Conservation (phyloP, 2,797 vertebrate species). For the Acrossocheilus fasciatus region DNA sequence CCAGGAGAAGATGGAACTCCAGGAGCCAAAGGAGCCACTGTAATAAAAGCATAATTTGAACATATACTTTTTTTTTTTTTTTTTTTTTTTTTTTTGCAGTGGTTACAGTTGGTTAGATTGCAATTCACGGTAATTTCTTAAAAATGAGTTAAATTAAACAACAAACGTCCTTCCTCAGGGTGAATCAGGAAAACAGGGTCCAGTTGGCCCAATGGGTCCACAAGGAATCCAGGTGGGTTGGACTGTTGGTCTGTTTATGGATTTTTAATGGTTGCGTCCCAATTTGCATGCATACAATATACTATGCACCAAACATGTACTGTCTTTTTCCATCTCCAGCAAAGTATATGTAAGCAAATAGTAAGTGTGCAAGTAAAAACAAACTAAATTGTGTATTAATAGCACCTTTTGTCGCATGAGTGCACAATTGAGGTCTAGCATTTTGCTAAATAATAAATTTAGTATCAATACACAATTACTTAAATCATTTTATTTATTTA, state of each 20-base stretch:
- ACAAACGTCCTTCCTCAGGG: slow-evolving; percentile 67
- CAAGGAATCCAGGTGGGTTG: slow-evolving; percentile 75
- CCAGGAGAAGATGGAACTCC: slow-evolving; percentile 74
- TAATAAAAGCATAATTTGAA: slow-evolving; percentile 50
- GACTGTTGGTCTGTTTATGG: not conserved
- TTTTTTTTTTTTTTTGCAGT: not conserved
- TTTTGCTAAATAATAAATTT: no score
- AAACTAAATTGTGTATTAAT: not conserved
- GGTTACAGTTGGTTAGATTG: not conserved
- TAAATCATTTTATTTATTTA: no score
- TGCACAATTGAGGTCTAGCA: no score
- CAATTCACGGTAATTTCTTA: not conserved
- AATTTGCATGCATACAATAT: not conserved
- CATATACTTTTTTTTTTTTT: not conserved
- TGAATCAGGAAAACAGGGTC: slow-evolving; percentile 80
- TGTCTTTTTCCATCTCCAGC: no score
- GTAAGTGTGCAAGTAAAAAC: not conserved
- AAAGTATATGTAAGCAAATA: not conserved
- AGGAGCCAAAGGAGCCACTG: slow-evolving; percentile 78
- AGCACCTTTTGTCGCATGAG: not conserved
- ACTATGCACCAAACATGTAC: not conserved
- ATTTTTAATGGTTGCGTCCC: not conserved
- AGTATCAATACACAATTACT: no score
- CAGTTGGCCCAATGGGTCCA: slow-evolving; percentile 72
- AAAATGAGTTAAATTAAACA: not conserved